These are phyloP conservation scores for Apocrypta bakeri DNA, from an alignment of 1,140 invertebrate species.

Conservation along the genomic window DNA sequence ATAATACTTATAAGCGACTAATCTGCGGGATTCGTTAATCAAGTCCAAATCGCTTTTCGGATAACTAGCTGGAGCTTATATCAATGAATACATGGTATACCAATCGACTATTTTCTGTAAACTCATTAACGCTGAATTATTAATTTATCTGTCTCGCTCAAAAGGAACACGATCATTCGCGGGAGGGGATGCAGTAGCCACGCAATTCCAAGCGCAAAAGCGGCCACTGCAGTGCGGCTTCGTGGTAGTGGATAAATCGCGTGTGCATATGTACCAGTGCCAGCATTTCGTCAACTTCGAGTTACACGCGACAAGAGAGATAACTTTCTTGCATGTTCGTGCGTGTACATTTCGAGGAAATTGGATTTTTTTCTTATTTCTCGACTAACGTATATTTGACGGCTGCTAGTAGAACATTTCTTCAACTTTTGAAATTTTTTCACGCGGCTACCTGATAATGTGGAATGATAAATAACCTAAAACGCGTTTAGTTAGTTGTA, in stretches of 20 bases:
- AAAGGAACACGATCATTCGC: too few species aligned
- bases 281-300: constrained; percentile 26
- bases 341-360: not conserved
- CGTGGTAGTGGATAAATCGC: not conserved
- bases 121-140: too few species aligned
- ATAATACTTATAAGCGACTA: not conserved
- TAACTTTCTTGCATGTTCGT: not conserved
- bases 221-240: not conserved
- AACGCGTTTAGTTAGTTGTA: not conserved
- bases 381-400: constrained; percentile 1
- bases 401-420: not conserved
- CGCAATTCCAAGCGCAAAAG: not conserved
- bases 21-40: constrained; percentile 1
- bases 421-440: not conserved
- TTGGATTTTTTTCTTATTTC: not conserved
- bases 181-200: too few species aligned
- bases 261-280: constrained; percentile 24
- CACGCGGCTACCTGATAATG: too few species aligned
- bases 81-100: not conserved
- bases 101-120: not conserved
- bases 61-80: not conserved
- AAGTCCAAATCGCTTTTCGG: constrained; percentile 19
- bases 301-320: not conserved
- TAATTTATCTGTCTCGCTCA: too few species aligned
- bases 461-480: not conserved